Percentiles rank a stretch among this genome's conserved stretches.
Evolutionary conservation across 2,888 invertebrate genomes (phyloP).

Genomic region (Drosophila picticornis): DNA sequence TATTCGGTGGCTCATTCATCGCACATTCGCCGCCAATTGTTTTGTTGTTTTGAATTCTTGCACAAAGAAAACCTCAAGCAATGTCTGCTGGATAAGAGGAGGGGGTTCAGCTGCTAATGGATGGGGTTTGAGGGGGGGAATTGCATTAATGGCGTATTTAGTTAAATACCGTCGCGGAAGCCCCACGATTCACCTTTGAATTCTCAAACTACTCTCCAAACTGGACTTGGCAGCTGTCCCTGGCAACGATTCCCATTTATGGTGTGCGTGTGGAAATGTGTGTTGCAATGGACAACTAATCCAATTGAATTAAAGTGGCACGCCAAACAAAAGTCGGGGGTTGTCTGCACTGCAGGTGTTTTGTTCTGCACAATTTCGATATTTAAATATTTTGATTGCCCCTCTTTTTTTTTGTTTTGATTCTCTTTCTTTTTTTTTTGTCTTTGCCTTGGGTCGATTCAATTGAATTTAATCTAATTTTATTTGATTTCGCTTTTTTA

Average conservation of each 20-base stretch:
- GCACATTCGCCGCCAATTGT: constrained; percentile 16
- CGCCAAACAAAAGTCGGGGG: not conserved
- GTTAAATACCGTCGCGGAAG: constrained; percentile 61
- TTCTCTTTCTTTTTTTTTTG: constrained; percentile 15
- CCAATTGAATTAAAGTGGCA: constrained; percentile 74
- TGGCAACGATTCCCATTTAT: constrained; percentile 31
- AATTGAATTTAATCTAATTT: constrained; percentile 67
- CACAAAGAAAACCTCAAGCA: constrained; percentile 25
- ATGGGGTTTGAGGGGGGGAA: not conserved
- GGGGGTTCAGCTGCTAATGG: constrained; percentile 15
- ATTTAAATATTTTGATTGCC: constrained; percentile 63
- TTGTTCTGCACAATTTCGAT: constrained; percentile 47
- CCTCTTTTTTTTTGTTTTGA: not conserved
- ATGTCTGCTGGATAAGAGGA: constrained; percentile 4
- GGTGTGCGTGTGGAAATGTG: constrained; percentile 19
- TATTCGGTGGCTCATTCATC: constrained; percentile 26
- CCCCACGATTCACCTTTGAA: constrained; percentile 41
- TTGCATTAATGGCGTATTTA: constrained; percentile 70
- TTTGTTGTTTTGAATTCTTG: constrained; percentile 40
- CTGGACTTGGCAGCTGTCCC: constrained; percentile 28
- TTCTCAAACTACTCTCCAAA: not conserved
- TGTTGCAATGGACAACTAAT: constrained; percentile 63
- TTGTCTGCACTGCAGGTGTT: constrained; percentile 43
- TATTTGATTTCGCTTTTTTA: constrained; percentile 47
- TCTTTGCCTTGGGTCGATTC: constrained; percentile 55